Percentiles rank a stretch among this genome's conserved stretches.
These are phyloP conservation scores for Oreochromis niloticus DNA, from an alignment of 2,113 vertebrate genomes.

Conservation along the genomic window DNA sequence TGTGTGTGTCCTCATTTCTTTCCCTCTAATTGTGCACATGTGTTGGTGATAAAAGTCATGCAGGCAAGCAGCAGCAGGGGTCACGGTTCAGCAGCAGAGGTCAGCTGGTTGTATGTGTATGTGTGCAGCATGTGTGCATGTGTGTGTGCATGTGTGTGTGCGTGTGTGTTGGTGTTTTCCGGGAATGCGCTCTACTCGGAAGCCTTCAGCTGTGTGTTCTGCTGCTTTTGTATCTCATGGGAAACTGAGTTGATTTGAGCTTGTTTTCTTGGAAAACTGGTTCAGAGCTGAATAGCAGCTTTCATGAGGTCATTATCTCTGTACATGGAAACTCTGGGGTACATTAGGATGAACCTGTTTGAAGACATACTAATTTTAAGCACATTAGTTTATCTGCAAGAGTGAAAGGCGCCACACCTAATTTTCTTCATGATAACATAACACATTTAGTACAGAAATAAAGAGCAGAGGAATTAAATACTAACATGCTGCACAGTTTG, in stretches of 20 bases:
- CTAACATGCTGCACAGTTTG: neutral
- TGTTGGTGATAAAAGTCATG: neutral
- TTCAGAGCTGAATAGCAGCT: constrained; percentile 12
- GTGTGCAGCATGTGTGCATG: neutral
- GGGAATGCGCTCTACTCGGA: constrained; percentile 60
- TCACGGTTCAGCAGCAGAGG: neutral
- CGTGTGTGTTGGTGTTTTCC: constrained; percentile 28
- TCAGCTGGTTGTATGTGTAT: neutral
- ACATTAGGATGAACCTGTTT: neutral
- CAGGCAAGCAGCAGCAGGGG: constrained; percentile 22
- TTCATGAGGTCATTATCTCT: constrained; percentile 27
- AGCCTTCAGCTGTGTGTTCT: constrained; percentile 40
- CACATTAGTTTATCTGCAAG: neutral
- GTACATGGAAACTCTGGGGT: neutral
- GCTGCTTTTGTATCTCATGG: constrained; percentile 24
- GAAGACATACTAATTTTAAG: neutral
- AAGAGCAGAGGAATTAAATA: neutral
- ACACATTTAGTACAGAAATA: neutral
- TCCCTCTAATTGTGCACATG: neutral
- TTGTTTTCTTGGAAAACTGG: constrained; percentile 21
- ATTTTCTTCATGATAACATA: neutral
- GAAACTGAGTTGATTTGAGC: neutral
- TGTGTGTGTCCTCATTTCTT: neutral
- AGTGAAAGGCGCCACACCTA: neutral
- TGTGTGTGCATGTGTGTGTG: too few relatives aligned